Conservation (phyloP, 2,113 vertebrate genomes). For the Thomomys bottae region DNA sequence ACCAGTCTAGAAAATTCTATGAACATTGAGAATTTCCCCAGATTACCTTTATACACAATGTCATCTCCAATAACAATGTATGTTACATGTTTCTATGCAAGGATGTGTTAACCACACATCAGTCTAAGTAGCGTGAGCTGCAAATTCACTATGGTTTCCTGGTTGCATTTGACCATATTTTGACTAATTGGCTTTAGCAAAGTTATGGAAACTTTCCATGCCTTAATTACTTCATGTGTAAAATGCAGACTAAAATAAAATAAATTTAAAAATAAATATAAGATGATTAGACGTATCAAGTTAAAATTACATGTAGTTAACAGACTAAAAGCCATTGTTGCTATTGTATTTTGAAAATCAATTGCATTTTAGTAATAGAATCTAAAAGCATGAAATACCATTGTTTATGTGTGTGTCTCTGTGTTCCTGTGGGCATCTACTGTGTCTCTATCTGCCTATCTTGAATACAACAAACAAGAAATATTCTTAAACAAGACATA, state of each 20-base stretch:
- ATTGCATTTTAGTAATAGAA: not conserved
- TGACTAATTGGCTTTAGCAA: not conserved
- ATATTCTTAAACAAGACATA: not conserved
- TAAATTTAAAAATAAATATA: too few relatives aligned
- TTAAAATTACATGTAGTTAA: not conserved
- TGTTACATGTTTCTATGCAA: not conserved
- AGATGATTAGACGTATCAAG: too few relatives aligned
- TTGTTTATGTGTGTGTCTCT: not conserved
- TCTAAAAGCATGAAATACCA: not conserved
- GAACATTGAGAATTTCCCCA: slow-evolving; percentile 8
- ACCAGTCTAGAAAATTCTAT: not conserved
- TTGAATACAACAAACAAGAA: not conserved
- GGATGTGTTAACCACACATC: not conserved
- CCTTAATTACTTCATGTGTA: slow-evolving; percentile 8
- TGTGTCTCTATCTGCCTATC: accelerated
- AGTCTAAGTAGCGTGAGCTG: not conserved
- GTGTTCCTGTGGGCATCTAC: not conserved
- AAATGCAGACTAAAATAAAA: not conserved
- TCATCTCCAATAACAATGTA: not conserved
- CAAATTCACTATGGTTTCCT: not conserved
- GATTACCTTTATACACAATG: not conserved
- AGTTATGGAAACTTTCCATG: not conserved
- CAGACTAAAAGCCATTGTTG: not conserved
- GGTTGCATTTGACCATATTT: not conserved
- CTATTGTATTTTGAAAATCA: not conserved